Percentiles rank a stretch among this genome's conserved stretches.
Conservation (phyloP, 2,113 vertebrate genomes). For the Lonchura striata region DNA sequence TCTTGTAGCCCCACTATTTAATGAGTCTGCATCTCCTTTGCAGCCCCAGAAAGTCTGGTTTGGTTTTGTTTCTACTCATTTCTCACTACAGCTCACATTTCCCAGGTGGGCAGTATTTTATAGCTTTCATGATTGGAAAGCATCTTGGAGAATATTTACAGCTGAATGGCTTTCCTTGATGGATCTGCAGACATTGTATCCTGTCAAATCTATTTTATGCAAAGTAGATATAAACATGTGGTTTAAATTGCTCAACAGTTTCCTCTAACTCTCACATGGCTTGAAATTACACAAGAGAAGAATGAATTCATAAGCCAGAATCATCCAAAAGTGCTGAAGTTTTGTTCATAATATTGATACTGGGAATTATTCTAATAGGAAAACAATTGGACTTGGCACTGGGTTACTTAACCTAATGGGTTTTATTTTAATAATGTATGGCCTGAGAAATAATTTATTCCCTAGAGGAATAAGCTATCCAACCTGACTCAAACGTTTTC, state of each 20-base stretch:
- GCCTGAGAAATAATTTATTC: conserved; percentile 17
- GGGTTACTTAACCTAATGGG: conserved; percentile 8
- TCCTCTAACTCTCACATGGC: background rate
- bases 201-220: conserved; percentile 51
- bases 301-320: conserved; percentile 28
- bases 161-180: background rate
- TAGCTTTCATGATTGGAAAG: background rate
- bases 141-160: background rate
- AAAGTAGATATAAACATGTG: conserved; percentile 54
- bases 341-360: conserved; percentile 21
- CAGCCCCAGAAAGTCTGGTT: background rate
- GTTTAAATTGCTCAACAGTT: conserved; percentile 60
- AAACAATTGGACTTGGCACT: conserved; percentile 29
- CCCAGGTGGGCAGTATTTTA: conserved; percentile 16
- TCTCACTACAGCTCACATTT: background rate
- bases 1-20: background rate
- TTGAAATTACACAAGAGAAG: conserved; percentile 38
- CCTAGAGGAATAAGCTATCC: background rate
- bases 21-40: background rate
- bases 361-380: conserved; percentile 45
- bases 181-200: conserved; percentile 26
- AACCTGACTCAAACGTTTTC: background rate
- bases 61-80: background rate
- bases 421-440: conserved; percentile 35
- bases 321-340: conserved; percentile 9